Conservation (phyloP, 2,113 vertebrate genomes). For the Charina bottae region DNA sequence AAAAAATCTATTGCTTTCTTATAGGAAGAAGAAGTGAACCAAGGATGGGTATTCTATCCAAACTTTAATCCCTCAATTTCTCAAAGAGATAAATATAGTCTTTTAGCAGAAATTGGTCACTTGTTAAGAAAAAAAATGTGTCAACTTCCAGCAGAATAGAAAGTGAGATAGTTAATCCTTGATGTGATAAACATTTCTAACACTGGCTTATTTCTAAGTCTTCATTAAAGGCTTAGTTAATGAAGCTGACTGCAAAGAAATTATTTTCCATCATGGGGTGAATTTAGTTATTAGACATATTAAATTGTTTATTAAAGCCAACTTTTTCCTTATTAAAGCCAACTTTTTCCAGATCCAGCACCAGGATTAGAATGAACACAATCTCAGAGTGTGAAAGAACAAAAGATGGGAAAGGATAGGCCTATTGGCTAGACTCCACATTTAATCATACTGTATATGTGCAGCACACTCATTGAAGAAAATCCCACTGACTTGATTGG, state of each 20-base stretch:
- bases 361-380: background rate
- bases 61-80: background rate
- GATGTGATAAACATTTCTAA: background rate
- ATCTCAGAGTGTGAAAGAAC: background rate
- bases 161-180: slow-evolving; percentile 14
- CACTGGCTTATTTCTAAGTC: slow-evolving; percentile 22
- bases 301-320: background rate
- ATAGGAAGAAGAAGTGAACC: background rate
- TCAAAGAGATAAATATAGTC: background rate
- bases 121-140: background rate
- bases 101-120: background rate
- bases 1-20: background rate
- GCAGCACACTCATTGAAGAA: too few species aligned
- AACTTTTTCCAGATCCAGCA: background rate
- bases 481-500: too few species aligned
- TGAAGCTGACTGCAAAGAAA: background rate
- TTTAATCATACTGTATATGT: too few species aligned
- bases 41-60: background rate
- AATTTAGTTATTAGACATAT: slow-evolving; percentile 1
- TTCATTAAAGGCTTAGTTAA: slow-evolving; percentile 26
- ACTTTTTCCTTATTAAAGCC: background rate
- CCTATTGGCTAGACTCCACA: background rate
- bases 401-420: background rate
- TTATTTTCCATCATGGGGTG: background rate
- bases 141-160: background rate